A percentile compares a stretch with the other conserved stretches of the same genome.
Evolutionary conservation across 2,888 invertebrate species (phyloP).

Genomic region (Euzetes globulus): DNA sequence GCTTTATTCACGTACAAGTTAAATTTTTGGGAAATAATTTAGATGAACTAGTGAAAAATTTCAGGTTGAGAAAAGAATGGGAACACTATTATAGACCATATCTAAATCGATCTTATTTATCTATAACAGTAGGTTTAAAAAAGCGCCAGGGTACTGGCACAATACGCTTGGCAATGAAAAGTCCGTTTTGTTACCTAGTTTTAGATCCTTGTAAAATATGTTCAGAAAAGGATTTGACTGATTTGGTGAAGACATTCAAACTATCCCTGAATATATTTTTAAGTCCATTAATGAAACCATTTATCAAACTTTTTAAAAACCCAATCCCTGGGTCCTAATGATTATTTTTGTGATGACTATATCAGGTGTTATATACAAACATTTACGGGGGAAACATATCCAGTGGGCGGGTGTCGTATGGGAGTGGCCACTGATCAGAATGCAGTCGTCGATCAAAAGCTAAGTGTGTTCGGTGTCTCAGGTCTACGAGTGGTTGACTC

Average conservation of each 20-base stretch:
- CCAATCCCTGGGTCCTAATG: background rate
- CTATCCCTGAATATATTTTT: background rate
- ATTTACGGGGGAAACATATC: too few species aligned
- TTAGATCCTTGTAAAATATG: background rate
- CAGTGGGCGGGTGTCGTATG: too few species aligned
- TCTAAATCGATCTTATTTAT: background rate
- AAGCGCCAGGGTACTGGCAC: background rate
- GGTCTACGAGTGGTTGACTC: too few species aligned
- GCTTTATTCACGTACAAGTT: background rate
- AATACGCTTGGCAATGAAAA: background rate
- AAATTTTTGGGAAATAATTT: background rate
- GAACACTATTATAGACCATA: background rate
- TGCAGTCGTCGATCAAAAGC: too few species aligned
- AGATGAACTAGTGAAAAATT: background rate
- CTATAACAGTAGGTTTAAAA: background rate
- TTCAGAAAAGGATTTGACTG: background rate
- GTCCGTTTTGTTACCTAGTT: background rate
- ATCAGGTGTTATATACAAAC: too few species aligned
- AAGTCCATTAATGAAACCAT: background rate
- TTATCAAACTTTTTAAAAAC: background rate
- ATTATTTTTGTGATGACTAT: too few species aligned
- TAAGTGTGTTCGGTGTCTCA: too few species aligned
- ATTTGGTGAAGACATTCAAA: background rate
- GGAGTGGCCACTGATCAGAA: too few species aligned
- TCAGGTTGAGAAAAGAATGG: background rate